These are phyloP conservation scores for Saccostrea echinata DNA, from an alignment of 1,140 invertebrate genomes.

Conservation along the genomic window DNA sequence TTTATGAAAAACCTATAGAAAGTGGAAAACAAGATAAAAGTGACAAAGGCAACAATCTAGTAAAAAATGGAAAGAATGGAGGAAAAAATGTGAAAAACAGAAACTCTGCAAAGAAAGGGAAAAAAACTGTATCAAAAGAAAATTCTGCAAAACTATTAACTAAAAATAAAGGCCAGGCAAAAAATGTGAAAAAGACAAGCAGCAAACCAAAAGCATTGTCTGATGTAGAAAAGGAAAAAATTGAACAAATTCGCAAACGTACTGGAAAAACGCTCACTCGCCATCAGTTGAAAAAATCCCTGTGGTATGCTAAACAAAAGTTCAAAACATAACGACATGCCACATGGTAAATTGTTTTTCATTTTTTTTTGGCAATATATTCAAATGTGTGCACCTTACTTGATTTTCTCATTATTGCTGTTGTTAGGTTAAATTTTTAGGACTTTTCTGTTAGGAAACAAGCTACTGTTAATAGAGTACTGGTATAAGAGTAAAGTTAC, in stretches of 20 bases:
- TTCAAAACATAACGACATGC: neutral
- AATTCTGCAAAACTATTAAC: neutral
- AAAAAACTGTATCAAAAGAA: neutral
- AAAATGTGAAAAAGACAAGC: neutral
- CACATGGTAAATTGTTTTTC: neutral
- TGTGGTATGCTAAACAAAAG: slow-evolving; percentile 23
- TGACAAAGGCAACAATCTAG: neutral
- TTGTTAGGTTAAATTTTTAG: too few species aligned
- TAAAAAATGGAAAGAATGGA: neutral
- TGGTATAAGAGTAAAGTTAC: too few species aligned
- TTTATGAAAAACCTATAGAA: slow-evolving; percentile 12
- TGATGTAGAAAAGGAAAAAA: neutral
- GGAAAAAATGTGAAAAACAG: neutral
- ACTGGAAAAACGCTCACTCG: neutral
- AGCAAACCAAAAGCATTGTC: neutral
- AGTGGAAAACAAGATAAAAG: slow-evolving; percentile 29
- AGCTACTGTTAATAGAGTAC: too few species aligned
- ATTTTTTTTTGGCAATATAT: neutral
- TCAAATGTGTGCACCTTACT: too few species aligned
- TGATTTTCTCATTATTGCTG: too few species aligned
- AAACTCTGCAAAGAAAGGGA: neutral
- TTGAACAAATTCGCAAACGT: neutral
- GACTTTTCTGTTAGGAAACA: too few species aligned
- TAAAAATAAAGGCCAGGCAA: neutral
- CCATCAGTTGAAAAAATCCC: slow-evolving; percentile 34